Percentiles rank a stretch among this genome's conserved stretches.
These are phyloP conservation scores for Sinocyclocheilus rhinocerous DNA, from an alignment of 2,113 vertebrate genomes.

Conservation along the genomic window DNA sequence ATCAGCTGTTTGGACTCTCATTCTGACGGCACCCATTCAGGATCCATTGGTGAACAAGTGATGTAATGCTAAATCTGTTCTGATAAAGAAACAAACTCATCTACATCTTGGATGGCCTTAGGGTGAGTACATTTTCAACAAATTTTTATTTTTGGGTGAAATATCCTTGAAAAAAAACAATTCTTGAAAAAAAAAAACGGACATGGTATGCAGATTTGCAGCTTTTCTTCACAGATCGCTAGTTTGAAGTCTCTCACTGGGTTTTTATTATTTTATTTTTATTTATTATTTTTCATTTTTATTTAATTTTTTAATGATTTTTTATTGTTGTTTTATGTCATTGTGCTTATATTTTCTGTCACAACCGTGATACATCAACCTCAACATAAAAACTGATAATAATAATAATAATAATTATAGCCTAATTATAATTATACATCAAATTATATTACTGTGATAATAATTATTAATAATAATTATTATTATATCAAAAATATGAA, in stretches of 20 bases:
- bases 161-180: too few species aligned
- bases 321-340: not conserved
- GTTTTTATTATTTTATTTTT: not conserved
- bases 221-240: not conserved
- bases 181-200: too few species aligned
- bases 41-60: not conserved
- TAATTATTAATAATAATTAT: too few species aligned
- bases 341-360: not conserved
- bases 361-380: not conserved
- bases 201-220: not conserved
- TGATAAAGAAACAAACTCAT: not conserved
- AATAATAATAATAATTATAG: too few species aligned
- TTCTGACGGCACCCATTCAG: not conserved
- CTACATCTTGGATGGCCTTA: not conserved
- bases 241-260: not conserved
- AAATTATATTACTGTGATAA: too few species aligned
- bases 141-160: not conserved
- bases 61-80: not conserved
- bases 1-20: not conserved
- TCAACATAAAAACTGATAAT: not conserved
- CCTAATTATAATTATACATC: too few species aligned
- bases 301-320: not conserved
- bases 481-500: too few species aligned
- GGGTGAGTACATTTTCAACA: not conserved
- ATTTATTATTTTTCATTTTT: not conserved